phyloP scores from a whole-genome alignment of 1,140 invertebrate genomes.

The Phenacoccus solenopsis region DNA sequence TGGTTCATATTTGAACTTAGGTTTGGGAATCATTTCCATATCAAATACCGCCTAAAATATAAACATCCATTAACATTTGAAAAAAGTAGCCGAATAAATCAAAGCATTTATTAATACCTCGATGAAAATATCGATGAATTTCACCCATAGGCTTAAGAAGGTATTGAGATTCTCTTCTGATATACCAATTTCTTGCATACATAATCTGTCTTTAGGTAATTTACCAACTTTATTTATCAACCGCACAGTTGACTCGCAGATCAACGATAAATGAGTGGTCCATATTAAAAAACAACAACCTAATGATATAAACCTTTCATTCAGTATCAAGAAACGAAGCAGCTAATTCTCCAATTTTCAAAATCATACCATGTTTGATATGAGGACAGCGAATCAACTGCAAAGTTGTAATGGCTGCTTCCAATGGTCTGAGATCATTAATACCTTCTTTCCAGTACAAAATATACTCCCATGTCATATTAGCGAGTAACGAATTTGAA shows the following conservation, averaged over 20 bases:
- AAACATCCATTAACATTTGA: neutral
- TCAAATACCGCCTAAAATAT: conserved; percentile 17
- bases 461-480: conserved; percentile 82
- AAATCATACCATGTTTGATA: conserved; percentile 45
- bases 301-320: conserved; percentile 29
- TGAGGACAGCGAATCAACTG: conserved; percentile 44
- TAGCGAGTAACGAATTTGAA: conserved; percentile 59
- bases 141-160: conserved; percentile 54
- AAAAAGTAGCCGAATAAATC: neutral
- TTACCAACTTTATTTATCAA: conserved; percentile 81
- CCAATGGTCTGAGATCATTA: conserved; percentile 47
- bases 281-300: conserved; percentile 70
- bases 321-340: too few relatives aligned
- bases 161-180: conserved; percentile 48
- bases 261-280: conserved; percentile 66
- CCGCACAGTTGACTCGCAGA: conserved; percentile 55
- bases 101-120: conserved; percentile 37
- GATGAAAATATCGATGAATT: conserved; percentile 63
- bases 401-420: conserved; percentile 48
- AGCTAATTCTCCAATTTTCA: neutral
- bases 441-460: conserved; percentile 71
- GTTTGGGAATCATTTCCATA: conserved; percentile 18
- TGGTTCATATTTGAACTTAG: conserved; percentile 22
- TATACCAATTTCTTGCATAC: conserved; percentile 58
- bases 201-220: conserved; percentile 69